A percentile compares a stretch with the other conserved stretches of the same genome.
Conservation (phyloP, 2,888 invertebrate species). For the Brachyptera putata region DNA sequence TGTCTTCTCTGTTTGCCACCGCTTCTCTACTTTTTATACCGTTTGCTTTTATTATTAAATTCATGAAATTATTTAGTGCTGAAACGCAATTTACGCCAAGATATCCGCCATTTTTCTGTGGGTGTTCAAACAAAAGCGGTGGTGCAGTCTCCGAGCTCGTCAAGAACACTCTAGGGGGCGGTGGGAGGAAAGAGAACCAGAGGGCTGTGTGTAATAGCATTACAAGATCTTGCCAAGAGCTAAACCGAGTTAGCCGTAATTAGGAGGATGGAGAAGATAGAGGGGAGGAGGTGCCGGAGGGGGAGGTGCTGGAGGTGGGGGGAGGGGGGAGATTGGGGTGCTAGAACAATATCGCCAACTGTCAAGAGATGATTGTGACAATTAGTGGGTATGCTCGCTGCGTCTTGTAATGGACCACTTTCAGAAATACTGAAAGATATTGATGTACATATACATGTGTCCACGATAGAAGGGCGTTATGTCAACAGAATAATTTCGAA, state of each 20-base stretch:
- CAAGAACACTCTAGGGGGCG: constrained; percentile 13
- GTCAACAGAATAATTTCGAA: no score
- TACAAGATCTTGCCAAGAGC: constrained; percentile 16
- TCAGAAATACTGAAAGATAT: no score
- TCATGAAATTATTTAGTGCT: neutral
- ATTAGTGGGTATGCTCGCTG: constrained; percentile 15
- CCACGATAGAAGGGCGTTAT: no score
- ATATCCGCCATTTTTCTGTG: constrained; percentile 23
- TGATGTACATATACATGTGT: no score
- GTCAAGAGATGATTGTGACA: constrained; percentile 30
- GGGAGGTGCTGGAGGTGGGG: constrained; percentile 3
- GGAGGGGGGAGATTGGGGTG: constrained; percentile 8
- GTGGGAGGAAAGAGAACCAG: neutral
- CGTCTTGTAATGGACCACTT: no score
- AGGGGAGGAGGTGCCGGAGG: neutral
- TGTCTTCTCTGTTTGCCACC: no score
- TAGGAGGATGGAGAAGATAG: no score
- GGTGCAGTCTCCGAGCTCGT: constrained; percentile 8
- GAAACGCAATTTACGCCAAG: constrained; percentile 15
- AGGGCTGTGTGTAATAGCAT: constrained; percentile 20
- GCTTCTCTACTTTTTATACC: no score
- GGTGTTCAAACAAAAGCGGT: constrained; percentile 12
- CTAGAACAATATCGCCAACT: constrained; percentile 28
- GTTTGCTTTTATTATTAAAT: constrained; percentile 7
- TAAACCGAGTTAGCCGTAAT: constrained; percentile 12